Percentiles rank a stretch among this genome's conserved stretches.
Conservation (phyloP, 2,113 vertebrate genomes). For the Promerops cafer region DNA sequence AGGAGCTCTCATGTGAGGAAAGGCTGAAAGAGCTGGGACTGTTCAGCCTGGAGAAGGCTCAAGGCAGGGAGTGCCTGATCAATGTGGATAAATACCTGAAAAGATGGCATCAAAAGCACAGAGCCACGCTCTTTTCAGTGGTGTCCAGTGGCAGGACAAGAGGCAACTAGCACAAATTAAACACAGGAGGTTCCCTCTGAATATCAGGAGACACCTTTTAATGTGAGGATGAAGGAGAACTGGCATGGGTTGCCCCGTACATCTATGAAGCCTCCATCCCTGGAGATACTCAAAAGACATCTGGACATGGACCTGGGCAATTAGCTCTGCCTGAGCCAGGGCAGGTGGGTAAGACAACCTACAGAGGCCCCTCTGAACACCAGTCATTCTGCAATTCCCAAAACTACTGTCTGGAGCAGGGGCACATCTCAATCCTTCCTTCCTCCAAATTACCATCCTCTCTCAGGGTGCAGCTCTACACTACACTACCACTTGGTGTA, state of each 20-base stretch:
- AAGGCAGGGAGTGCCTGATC: neutral
- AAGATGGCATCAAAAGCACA: neutral
- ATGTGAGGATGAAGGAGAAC: neutral
- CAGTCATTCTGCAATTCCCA: neutral
- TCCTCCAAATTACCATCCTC: neutral
- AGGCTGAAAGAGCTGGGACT: neutral
- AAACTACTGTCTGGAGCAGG: neutral
- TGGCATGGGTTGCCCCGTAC: neutral
- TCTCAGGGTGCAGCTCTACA: neutral
- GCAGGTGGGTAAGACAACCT: fast-evolving
- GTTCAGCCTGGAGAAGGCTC: neutral
- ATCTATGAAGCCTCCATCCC: neutral
- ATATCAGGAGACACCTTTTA: neutral
- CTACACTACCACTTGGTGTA: fast-evolving
- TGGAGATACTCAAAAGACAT: neutral
- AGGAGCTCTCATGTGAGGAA: neutral
- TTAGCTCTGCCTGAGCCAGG: neutral
- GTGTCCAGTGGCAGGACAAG: neutral
- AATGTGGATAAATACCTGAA: neutral
- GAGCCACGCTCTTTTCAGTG: neutral
- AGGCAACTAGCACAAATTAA: neutral
- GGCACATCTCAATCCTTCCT: neutral
- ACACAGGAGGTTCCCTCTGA: neutral
- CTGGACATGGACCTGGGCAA: neutral
- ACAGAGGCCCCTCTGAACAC: neutral